phyloP scores from a whole-genome alignment of 2,888 invertebrate genomes.

The Sipha maydis region DNA sequence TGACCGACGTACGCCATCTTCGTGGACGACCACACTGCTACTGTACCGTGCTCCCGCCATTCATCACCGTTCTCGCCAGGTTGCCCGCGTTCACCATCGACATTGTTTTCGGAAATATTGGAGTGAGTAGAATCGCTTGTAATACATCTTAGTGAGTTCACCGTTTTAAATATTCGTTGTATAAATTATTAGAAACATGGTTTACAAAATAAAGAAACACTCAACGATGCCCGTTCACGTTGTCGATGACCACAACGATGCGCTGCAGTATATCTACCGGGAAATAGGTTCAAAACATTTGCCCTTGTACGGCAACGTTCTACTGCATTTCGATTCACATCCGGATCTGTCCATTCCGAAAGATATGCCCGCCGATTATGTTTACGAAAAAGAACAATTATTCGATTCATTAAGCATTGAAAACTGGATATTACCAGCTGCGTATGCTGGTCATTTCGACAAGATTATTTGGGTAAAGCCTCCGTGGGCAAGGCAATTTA shows the following conservation, averaged over 20 bases:
- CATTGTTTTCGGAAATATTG: not conserved
- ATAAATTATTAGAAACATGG: constrained; percentile 57
- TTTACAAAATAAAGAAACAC: constrained; percentile 67
- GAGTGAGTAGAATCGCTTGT: not conserved
- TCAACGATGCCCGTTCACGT: constrained; percentile 79
- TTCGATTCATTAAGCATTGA: constrained; percentile 81
- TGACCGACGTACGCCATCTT: not conserved
- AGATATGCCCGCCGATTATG: constrained; percentile 78
- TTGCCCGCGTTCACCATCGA: not conserved
- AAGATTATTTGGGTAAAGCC: constrained; percentile 86
- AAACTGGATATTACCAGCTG: constrained; percentile 92
- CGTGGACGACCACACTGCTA: not conserved
- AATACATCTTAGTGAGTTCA: not conserved
- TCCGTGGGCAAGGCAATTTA: constrained; percentile 87
- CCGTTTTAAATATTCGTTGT: constrained; percentile 11
- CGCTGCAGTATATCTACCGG: constrained; percentile 80
- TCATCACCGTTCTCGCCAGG: not conserved
- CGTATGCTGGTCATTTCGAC: constrained; percentile 84
- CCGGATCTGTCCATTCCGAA: constrained; percentile 89
- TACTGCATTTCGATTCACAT: constrained; percentile 92
- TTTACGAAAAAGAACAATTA: constrained; percentile 78
- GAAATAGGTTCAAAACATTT: constrained; percentile 84
- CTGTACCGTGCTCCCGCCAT: not conserved
- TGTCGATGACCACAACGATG: constrained; percentile 84
- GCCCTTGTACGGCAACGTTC: constrained; percentile 78